phyloP scores from a whole-genome alignment of 1,140 invertebrate genomes.

The Neodiprion lecontei region DNA sequence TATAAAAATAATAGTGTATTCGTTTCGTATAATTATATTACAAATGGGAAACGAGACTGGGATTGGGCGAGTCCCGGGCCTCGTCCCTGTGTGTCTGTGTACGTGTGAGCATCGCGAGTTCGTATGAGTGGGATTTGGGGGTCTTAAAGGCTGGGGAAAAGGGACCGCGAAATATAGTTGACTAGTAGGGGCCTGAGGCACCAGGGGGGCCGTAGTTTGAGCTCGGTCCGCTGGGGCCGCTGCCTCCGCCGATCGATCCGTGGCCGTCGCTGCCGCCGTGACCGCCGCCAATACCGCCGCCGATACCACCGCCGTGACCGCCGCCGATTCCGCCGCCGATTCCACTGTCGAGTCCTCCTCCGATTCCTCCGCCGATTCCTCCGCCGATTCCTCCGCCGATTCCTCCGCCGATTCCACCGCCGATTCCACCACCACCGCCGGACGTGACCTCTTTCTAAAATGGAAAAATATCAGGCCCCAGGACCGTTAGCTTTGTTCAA shows the following conservation, averaged over 20 bases:
- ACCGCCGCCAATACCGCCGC: constrained; percentile 42
- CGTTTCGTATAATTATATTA: constrained; percentile 3
- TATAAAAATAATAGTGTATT: constrained; percentile 35
- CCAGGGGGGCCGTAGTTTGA: constrained; percentile 71
- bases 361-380: constrained; percentile 42
- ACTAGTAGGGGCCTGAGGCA: constrained; percentile 60
- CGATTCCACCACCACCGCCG: constrained; percentile 52
- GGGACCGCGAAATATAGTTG: constrained; percentile 45
- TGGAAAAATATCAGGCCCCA: constrained; percentile 27
- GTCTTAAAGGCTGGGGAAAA: constrained; percentile 40
- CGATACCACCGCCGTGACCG: constrained; percentile 52
- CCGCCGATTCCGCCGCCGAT: constrained; percentile 46
- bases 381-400: constrained; percentile 40
- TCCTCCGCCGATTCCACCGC: constrained; percentile 43
- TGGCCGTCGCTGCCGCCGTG: constrained; percentile 47
- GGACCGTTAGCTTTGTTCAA: constrained; percentile 53
- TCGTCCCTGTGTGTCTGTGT: constrained; percentile 30
- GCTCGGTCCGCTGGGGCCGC: constrained; percentile 60
- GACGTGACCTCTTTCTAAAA: constrained; percentile 55
- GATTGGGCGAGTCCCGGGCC: constrained; percentile 37
- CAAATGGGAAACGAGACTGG: background rate
- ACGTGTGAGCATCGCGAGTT: constrained; percentile 21
- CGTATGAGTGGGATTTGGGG: constrained; percentile 32
- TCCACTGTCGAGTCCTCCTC: constrained; percentile 48
- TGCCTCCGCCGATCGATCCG: constrained; percentile 25